Evolutionary conservation across 2,888 invertebrate species (phyloP), one percentile per base, ranked within the genome.

Genomic region (Trachelus troglodyta): DNA sequence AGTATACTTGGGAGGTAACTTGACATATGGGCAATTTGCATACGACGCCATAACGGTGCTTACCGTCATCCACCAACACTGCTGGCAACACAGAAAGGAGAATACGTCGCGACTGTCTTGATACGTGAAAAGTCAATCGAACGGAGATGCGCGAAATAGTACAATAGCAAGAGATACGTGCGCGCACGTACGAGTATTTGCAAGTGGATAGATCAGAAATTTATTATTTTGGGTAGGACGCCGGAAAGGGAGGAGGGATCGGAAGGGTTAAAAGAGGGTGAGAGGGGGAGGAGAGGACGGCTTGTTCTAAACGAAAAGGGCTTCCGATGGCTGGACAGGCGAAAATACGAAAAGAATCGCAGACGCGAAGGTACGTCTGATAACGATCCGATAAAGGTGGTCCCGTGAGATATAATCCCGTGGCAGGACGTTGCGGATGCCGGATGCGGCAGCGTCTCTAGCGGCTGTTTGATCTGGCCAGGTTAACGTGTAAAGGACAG

Each of bases 1-100:
- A 81, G 80, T 79, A 85, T 82, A 88, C 89, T 89, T 87, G 82
- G 86, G 85, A 88, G 88, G 84, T 84, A 87, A 87, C 88, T 88
- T 86, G 85, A 80, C 88, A 91, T 91, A 91, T 90, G 91, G 91
- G 91, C 90, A 89, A 91, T 91, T 91, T 90, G 85, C 89, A 90
- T 90, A 88, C 85, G 83, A 83, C 83, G 83, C 82, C 82, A 84
- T 87, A 87, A 90, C 87, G 86, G 84, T 56, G 56, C 56, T 56
- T 56, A 23, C 56, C 56, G 56, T 23, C 56, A 56, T 9, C 23
- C 56, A 56, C 23, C 56, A 9, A 56, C 9, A 56, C 56, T 56
- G 23, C 56, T 56, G 56, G 23, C 56, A 56, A 23, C 23, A 56
- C 56, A 23, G 23, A 56, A 1, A 56, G 56, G 2, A 56, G 23